Conservation (phyloP, 2,797 vertebrate species). For the Mergus octosetaceus region DNA sequence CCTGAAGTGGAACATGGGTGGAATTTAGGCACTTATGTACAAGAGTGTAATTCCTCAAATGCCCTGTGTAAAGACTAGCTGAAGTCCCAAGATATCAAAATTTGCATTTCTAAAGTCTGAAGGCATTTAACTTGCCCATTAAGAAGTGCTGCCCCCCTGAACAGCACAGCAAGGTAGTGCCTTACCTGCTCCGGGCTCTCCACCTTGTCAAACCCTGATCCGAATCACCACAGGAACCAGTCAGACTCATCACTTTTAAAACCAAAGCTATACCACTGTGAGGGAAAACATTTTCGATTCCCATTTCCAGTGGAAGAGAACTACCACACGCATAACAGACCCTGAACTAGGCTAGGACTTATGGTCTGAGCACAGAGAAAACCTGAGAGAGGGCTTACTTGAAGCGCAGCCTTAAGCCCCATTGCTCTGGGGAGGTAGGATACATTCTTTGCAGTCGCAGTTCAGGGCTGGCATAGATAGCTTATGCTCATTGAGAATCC, state of each 20-base stretch:
- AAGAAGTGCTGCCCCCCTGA: not conserved
- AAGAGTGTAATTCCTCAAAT: conserved; percentile 46
- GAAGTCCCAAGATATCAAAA: not conserved
- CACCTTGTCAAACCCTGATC: not conserved
- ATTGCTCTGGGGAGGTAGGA: not conserved
- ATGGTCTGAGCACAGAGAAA: not conserved
- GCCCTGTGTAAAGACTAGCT: conserved; percentile 1
- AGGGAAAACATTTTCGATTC: not conserved
- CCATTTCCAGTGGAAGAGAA: not conserved
- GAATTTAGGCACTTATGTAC: conserved; percentile 44
- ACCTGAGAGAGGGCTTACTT: not conserved
- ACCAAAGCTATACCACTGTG: not conserved
- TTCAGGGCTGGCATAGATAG: not conserved
- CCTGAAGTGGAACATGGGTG: conserved; percentile 31
- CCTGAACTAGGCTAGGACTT: not conserved
- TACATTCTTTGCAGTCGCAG: not conserved
- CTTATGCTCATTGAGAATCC: not conserved
- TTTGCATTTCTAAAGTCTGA: conserved; percentile 15
- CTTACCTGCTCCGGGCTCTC: not conserved
- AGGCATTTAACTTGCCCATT: conserved; percentile 24
- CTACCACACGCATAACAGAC: not conserved
- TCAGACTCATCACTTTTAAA: not conserved
- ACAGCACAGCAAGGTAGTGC: not conserved
- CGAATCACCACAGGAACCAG: not conserved
- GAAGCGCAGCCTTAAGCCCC: not conserved